Evolutionary conservation across 2,888 invertebrate genomes (phyloP).

Genomic region (Odontomyia ornata): DNA sequence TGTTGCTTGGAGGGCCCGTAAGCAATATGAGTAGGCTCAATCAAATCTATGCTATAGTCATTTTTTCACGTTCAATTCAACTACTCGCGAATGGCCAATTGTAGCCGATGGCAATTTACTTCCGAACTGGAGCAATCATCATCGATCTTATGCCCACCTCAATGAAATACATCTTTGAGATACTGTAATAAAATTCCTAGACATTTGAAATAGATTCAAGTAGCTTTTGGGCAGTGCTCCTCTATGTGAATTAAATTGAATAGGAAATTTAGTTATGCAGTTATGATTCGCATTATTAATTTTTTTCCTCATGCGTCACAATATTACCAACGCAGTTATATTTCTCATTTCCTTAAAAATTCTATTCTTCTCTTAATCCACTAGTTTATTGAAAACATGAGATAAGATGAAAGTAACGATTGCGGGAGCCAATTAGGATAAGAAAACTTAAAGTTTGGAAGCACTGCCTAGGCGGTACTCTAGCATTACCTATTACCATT

Average conservation of each 20-base stretch:
- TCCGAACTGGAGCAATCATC: conserved; percentile 45
- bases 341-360: too few species aligned
- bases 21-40: conserved; percentile 3
- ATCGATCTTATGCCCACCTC: conserved; percentile 43
- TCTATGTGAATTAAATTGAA: background rate
- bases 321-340: too few species aligned
- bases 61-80: conserved; percentile 10
- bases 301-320: too few species aligned
- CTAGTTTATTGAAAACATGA: too few species aligned
- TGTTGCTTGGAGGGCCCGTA: conserved; percentile 12
- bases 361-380: too few species aligned
- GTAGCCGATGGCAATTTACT: conserved; percentile 42
- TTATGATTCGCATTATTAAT: too few species aligned
- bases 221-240: background rate
- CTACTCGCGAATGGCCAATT: conserved; percentile 8
- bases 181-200: conserved; percentile 36
- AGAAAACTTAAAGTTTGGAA: background rate
- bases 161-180: conserved; percentile 32
- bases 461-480: conserved; percentile 12
- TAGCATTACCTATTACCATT: conserved; percentile 18
- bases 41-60: conserved; percentile 3
- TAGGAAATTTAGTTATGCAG: too few species aligned
- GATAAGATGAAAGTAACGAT: background rate
- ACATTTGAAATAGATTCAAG: conserved; percentile 1
- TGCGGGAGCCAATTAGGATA: background rate